These are phyloP conservation scores for Embiotoca jacksoni DNA, from an alignment of 2,113 vertebrate species.

Conservation along the genomic window DNA sequence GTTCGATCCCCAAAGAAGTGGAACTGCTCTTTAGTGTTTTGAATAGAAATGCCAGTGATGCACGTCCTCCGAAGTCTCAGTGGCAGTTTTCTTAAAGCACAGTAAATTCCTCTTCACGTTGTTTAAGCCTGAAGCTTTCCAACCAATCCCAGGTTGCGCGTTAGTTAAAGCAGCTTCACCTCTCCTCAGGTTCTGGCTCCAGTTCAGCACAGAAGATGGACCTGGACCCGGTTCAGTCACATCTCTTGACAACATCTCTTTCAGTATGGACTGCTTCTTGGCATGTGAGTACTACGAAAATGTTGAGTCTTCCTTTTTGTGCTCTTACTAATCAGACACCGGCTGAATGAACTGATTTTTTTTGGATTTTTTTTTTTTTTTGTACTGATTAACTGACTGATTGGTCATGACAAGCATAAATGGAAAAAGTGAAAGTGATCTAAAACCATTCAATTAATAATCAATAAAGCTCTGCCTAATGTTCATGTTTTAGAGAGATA, in stretches of 20 bases:
- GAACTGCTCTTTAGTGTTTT: conserved; percentile 2
- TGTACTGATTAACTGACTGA: conserved; percentile 16
- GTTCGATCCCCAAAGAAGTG: background rate
- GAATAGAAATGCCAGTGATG: background rate
- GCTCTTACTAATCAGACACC: conserved; percentile 8
- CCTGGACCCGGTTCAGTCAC: conserved; percentile 88
- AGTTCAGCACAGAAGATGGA: conserved; percentile 89
- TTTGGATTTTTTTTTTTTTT: conserved; percentile 2
- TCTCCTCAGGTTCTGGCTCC: conserved; percentile 94
- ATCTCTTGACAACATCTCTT: conserved; percentile 94
- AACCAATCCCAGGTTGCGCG: conserved; percentile 2
- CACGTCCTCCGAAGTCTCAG: background rate
- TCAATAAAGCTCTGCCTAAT: conserved; percentile 18
- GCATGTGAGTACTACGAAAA: conserved; percentile 89
- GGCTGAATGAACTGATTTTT: background rate
- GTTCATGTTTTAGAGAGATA: conserved; percentile 18
- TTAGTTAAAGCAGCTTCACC: conserved; percentile 41
- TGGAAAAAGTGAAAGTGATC: conserved; percentile 1
- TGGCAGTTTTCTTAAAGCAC: conserved; percentile 6
- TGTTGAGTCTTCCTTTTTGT: conserved; percentile 1
- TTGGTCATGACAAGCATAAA: conserved; percentile 7
- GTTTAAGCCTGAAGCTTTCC: conserved; percentile 20
- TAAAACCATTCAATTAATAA: conserved; percentile 6
- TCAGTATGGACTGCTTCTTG: conserved; percentile 97
- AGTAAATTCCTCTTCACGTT: conserved; percentile 3